Base-by-base conservation (phyloP, 2,888 invertebrate genomes). In the Pseudococcus longispinus region DNA sequence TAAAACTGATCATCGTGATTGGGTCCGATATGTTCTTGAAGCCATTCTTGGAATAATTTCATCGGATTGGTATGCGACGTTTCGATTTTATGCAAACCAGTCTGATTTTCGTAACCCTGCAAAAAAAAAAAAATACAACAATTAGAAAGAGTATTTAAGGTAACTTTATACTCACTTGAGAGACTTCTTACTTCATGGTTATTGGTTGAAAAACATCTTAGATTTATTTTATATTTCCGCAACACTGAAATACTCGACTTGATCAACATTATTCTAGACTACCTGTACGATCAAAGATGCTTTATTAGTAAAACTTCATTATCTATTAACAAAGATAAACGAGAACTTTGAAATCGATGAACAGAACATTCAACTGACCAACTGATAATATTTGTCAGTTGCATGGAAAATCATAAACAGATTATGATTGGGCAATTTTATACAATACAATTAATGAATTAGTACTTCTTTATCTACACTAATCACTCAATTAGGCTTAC, bases 1-100 rank as follows among this genome's bases (percentile, higher is more conserved):
- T 89, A 88, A 11, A 88, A 86, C 18, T 89, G 88, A 51, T 89
- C 87, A 83, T 89, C 89, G 5, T 85, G 87, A 6, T 88, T 88
- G 1, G 51, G 55, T 82, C 87, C 87, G 29, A 87, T 84, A 44
- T 89, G 88, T 84, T 92, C 91, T 13, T 90, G 88, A 85, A 90
- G 90, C 92, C 92, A 92, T 44, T 90, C 89, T 42, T 89, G 90
- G 89, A 92, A 92, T 85, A 92, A 90, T n/a, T 90, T 90, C 82
- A 91, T 89, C 1, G 92, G 92, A 89, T 91, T 89, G 29, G 90
- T 89, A 11, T 90, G 89, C 13, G 90, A 89, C 2, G 90, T 88
- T 20, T 91, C 90, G 85, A 92, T 92, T 65, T 88, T 89, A 44
- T 91, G 90, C 55, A 92, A 29, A 29, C 77, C 77, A 18, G 70